Conservation (phyloP, 1,140 invertebrate species). For the Scylla paramamosain region DNA sequence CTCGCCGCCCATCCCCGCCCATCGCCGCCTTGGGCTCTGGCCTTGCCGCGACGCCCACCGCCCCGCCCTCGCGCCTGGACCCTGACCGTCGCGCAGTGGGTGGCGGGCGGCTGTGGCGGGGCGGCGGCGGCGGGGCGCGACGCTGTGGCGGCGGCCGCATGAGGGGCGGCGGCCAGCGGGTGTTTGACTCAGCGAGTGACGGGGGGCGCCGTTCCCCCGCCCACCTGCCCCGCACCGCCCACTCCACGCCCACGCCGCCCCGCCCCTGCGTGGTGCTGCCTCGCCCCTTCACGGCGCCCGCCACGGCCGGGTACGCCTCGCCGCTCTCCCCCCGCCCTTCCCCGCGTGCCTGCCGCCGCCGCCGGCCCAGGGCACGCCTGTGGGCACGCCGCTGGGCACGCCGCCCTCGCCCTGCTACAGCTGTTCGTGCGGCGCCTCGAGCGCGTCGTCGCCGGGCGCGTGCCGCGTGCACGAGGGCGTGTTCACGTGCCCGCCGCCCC, state of each 20-base stretch:
- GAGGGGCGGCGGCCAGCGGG: constrained; percentile 72
- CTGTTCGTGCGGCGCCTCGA: constrained; percentile 73
- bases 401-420: constrained; percentile 76
- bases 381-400: constrained; percentile 79
- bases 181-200: constrained; percentile 65
- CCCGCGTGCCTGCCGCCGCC: constrained; percentile 78
- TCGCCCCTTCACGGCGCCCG: constrained; percentile 49
- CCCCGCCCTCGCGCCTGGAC: neutral
- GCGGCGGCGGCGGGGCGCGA: constrained; percentile 62
- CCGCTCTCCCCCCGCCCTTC: constrained; percentile 68
- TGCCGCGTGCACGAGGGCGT: constrained; percentile 74
- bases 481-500: constrained; percentile 73
- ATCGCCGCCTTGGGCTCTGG: neutral
- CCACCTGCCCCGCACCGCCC: constrained; percentile 39
- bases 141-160: constrained; percentile 68
- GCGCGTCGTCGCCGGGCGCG: constrained; percentile 69
- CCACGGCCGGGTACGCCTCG: constrained; percentile 62
- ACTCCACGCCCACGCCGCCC: constrained; percentile 21
- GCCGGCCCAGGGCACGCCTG: constrained; percentile 77
- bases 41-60: neutral
- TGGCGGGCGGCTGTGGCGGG: constrained; percentile 49
- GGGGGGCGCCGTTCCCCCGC: constrained; percentile 67
- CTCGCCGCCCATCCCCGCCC: neutral
- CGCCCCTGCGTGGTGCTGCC: constrained; percentile 65
- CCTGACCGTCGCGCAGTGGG: neutral